Evolutionary conservation across 2,888 invertebrate genomes (phyloP).

Genomic region (Stenodera caucasica): DNA sequence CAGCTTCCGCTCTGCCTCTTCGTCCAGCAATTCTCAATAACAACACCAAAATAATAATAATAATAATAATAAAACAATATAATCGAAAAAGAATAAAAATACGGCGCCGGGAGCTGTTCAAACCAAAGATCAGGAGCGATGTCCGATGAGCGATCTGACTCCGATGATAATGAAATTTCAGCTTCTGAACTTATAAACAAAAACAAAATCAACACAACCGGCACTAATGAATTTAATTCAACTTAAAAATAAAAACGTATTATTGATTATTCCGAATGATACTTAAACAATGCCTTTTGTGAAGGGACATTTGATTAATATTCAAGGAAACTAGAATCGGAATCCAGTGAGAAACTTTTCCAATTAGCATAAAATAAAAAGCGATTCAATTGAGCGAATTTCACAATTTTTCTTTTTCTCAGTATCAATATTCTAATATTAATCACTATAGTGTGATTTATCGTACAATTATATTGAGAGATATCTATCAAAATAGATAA

Average conservation of each 20-base stretch:
- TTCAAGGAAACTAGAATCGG: too few species aligned
- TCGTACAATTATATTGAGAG: background rate
- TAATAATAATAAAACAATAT: background rate
- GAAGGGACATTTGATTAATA: too few species aligned
- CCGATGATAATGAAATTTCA: background rate
- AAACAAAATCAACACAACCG: background rate
- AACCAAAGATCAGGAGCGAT: background rate
- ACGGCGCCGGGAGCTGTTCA: background rate
- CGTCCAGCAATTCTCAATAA: background rate
- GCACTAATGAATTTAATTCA: too few species aligned
- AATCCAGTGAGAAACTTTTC: too few species aligned
- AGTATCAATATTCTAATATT: background rate
- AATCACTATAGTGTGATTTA: background rate
- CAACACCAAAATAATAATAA: background rate
- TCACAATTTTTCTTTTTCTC: background rate
- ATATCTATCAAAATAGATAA: background rate
- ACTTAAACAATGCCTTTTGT: too few species aligned
- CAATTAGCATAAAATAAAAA: too few species aligned
- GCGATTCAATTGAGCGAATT: too few species aligned
- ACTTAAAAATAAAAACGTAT: too few species aligned
- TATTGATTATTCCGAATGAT: too few species aligned
- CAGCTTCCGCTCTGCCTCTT: conserved; percentile 27
- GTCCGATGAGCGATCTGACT: background rate
- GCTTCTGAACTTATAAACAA: background rate
- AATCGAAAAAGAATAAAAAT: background rate